phyloP scores from a whole-genome alignment of 1,140 invertebrate species.

The Cherax quadricarinatus region DNA sequence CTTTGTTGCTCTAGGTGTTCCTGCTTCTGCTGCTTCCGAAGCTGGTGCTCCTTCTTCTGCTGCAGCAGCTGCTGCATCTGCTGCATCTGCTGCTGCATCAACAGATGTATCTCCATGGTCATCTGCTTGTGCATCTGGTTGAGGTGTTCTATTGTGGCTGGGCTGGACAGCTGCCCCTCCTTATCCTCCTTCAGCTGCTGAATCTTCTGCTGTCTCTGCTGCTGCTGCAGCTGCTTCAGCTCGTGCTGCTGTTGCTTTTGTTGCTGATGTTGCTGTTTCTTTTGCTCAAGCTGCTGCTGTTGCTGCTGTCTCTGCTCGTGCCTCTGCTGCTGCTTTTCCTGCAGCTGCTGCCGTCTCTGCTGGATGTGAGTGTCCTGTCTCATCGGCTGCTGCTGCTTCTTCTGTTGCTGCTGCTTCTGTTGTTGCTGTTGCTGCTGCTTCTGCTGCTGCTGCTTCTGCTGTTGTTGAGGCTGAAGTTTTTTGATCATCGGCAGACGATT shows the following conservation, averaged over 20 bases:
- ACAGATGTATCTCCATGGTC: slow-evolving; percentile 25
- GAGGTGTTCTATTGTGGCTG: neutral
- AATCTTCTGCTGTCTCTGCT: neutral
- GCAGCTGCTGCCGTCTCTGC: neutral
- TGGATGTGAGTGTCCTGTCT: neutral
- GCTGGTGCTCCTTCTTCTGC: slow-evolving; percentile 45
- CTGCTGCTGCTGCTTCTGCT: too few species aligned
- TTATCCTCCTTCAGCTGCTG: too few species aligned
- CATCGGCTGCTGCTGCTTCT: too few species aligned
- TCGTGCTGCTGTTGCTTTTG: too few species aligned
- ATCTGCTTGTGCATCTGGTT: slow-evolving; percentile 38
- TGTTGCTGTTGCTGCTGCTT: too few species aligned
- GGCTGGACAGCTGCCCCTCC: neutral
- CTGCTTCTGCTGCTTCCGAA: slow-evolving; percentile 22
- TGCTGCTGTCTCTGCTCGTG: neutral
- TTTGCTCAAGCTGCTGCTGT: too few species aligned
- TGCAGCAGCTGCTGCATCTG: slow-evolving; percentile 48
- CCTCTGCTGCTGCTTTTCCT: neutral
- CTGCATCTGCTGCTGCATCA: slow-evolving; percentile 55
- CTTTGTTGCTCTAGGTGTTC: slow-evolving; percentile 8
- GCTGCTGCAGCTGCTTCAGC: neutral
- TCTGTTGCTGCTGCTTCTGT: too few species aligned
- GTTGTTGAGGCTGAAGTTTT: neutral
- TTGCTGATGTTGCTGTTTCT: too few species aligned
- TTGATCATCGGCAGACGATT: neutral